Evolutionary conservation across 2,888 invertebrate species (phyloP).

Genomic region (Athalia circularis): DNA sequence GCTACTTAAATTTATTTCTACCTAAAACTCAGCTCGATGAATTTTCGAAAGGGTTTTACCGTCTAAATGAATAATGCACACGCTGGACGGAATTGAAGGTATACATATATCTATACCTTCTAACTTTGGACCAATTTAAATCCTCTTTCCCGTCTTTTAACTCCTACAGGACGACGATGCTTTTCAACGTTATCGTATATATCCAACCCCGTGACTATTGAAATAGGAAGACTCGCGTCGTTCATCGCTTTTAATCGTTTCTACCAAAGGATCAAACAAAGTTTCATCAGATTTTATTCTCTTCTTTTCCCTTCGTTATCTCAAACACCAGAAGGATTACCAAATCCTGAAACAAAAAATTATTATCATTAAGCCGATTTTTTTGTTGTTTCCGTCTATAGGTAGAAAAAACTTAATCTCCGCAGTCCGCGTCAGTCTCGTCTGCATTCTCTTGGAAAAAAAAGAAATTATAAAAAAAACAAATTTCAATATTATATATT

Average conservation of each 20-base stretch:
- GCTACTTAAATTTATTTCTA: constrained; percentile 29
- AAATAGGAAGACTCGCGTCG: constrained; percentile 28
- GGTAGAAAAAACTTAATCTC: too few relatives aligned
- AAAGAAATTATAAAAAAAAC: too few relatives aligned
- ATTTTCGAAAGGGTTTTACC: constrained; percentile 36
- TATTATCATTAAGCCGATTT: too few relatives aligned
- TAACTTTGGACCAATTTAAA: constrained; percentile 23
- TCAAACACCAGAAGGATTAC: background rate
- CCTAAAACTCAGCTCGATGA: background rate
- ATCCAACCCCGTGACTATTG: background rate
- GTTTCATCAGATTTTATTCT: constrained; percentile 1
- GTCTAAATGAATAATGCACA: constrained; percentile 39
- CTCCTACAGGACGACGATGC: background rate
- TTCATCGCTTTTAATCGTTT: constrained; percentile 37
- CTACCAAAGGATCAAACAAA: constrained; percentile 39
- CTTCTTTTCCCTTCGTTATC: background rate
- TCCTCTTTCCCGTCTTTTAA: constrained; percentile 17
- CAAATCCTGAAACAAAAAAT: background rate
- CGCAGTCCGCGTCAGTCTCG: too few relatives aligned
- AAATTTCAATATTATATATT: too few relatives aligned
- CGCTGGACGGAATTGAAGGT: constrained; percentile 23
- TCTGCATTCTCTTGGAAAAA: too few relatives aligned
- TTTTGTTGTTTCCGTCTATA: too few relatives aligned
- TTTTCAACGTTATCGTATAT: too few relatives aligned
- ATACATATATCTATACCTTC: background rate